Conservation (phyloP, 2,113 vertebrate species). For the Enhydra lutris region DNA sequence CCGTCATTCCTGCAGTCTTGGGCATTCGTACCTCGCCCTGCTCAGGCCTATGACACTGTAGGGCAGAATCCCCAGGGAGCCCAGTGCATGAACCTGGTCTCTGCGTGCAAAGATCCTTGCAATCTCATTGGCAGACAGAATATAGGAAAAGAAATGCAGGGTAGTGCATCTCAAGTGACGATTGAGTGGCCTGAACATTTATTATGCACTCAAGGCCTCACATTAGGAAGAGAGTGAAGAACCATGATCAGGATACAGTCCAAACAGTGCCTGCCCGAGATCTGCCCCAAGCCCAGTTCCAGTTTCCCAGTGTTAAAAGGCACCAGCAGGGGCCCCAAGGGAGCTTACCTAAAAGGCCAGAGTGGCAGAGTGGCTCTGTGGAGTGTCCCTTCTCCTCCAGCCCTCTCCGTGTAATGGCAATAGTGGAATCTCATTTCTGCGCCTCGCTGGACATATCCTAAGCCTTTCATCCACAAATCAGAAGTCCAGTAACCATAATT, state of each 20-base stretch:
- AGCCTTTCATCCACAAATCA: neutral
- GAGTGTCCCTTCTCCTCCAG: neutral
- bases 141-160: neutral
- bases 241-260: neutral
- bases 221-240: neutral
- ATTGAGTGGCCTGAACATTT: neutral
- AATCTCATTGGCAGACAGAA: neutral
- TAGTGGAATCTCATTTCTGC: neutral
- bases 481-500: neutral
- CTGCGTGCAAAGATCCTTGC: neutral
- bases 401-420: accelerated
- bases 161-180: neutral
- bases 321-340: accelerated
- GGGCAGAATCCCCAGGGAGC: neutral
- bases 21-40: neutral
- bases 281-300: neutral
- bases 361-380: neutral
- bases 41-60: neutral
- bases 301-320: neutral
- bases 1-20: neutral
- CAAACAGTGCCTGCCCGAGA: neutral
- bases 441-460: neutral
- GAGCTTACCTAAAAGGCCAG: neutral
- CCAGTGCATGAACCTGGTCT: neutral
- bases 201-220: neutral